Evolutionary conservation across 1,140 invertebrate genomes (phyloP), one percentile per base, ranked within the genome.

Genomic region (Schlechtendalia chinensis): DNA sequence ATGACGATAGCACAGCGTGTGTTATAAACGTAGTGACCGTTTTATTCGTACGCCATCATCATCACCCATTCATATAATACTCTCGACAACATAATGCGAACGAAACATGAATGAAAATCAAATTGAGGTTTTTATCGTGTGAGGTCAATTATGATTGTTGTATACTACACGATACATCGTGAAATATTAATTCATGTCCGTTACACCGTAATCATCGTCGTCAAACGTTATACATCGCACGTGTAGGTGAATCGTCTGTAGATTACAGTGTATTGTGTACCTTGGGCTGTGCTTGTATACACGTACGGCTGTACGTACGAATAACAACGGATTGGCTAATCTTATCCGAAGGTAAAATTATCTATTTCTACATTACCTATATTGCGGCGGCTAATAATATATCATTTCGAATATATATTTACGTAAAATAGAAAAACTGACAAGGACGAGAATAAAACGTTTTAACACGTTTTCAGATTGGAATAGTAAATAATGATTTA

Each of bases 41-140:
- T 29, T 65, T 29, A 22, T n/a, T 5, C n/a, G 32, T 45, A 39
- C 59, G 8, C 32, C 32, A n/a, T n/a, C n/a, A n/a, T n/a, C n/a
- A n/a, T n/a, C n/a, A 24, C 27, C 19, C 32, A 45, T 65, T 65
- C 32, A 12, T 39, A 65, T 22, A n/a, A 24, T 47, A 8, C n/a
- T 47, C 10, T 24, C n/a, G 1, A 69, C 65, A 24, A 69, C 39
- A 22, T 69, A 39, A 12, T 22, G 45, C 47, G 65, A 69, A 69
- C 47, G 39, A 22, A 69, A 47, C 27, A 47, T 69, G 65, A 69
- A 69, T 69, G 39, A 22, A 69, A 47, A 47, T 47, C 16, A 47
- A 47, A 69, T 47, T 47, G 16, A 24, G n/a, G n/a, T 24, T 69
- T 22, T 14, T 47, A 69, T 47, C n/a, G 12, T 12, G 65, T 45